Evolutionary conservation across 2,888 invertebrate genomes (phyloP), one percentile per base, ranked within the genome.

Genomic region (Andrena praecox): DNA sequence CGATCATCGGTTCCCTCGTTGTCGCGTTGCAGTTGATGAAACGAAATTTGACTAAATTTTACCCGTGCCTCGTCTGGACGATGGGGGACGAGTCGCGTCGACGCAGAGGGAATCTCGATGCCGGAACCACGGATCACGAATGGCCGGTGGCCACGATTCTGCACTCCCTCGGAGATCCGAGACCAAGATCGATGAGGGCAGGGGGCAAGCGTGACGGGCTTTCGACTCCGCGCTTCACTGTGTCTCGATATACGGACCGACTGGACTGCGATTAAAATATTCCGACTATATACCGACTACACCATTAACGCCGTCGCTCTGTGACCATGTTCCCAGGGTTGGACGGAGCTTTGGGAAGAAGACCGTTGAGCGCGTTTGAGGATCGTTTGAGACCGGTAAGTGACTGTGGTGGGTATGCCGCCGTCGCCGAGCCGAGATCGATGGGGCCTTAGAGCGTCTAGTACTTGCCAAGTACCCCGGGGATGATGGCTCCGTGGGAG

Each of bases 361-460:
- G 91, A 91, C 92, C 64, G 92, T 90, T 92, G 92, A 91, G 93
- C 92, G 92, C 92, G 92, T 91, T 87, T 91, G 92, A 92, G 90
- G 92, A 91, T 93, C 90, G 90, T 91, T 91, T 77, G 84, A 87
- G 93, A 93, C 93, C 93, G 93, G 92, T 93, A 89, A 90, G 76
- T 92, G 92, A 93, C 90, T 92, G 93, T 93, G 93, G 93, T 93
- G 90, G 92, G 92, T 93, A 88, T 91, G 94, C 93, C 93, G 93
- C 94, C 93, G 94, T 94, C 93, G 93, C 94, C 93, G 92, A 92
- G 93, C 93, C 94, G 94, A 94, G 94, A 94, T 94, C 93, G 92
- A 93, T 92, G 91, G 91, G 93, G 90, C 93, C 90, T 91, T 92
- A 89, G 91, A 91, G 91, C 93, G 92, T 93, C 91, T 94, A 93